Conservation (phyloP, 2,888 invertebrate genomes). For the Chloromyia formosa region DNA sequence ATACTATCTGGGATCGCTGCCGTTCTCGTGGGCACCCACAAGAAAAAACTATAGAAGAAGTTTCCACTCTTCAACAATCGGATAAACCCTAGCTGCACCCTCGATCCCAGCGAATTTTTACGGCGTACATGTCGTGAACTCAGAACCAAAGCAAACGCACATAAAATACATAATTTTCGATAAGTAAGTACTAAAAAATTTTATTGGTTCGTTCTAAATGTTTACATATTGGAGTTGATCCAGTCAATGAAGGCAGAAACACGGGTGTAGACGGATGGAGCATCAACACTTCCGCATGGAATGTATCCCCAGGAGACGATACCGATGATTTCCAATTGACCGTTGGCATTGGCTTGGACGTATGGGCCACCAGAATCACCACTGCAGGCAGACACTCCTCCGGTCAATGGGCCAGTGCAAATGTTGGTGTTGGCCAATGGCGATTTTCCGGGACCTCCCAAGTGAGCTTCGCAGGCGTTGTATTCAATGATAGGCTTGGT, state of each 20-base stretch:
- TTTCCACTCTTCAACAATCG: no score
- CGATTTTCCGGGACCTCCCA: conserved; percentile 52
- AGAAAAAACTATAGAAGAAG: no score
- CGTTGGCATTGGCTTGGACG: conserved; percentile 53
- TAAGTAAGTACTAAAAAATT: no score
- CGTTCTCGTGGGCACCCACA: no score
- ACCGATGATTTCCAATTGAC: conserved; percentile 60
- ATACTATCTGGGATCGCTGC: no score
- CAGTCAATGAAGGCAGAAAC: conserved; percentile 63
- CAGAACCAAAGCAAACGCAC: no score
- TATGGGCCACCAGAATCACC: conserved; percentile 63
- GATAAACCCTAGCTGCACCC: no score
- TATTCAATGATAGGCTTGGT: conserved; percentile 56
- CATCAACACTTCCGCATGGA: conserved; percentile 62
- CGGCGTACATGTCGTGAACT: no score
- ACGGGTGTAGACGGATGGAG: conserved; percentile 65
- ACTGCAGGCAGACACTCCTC: conserved; percentile 64
- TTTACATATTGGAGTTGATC: conserved; percentile 52
- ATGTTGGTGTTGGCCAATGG: conserved; percentile 59
- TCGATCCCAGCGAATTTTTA: no score
- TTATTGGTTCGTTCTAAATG: no score
- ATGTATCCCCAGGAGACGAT: conserved; percentile 67
- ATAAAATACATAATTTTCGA: no score
- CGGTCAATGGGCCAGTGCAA: conserved; percentile 64
- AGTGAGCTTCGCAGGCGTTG: conserved; percentile 52